Base-by-base conservation (phyloP, 2,888 invertebrate genomes). In the Lysandra coridon region DNA sequence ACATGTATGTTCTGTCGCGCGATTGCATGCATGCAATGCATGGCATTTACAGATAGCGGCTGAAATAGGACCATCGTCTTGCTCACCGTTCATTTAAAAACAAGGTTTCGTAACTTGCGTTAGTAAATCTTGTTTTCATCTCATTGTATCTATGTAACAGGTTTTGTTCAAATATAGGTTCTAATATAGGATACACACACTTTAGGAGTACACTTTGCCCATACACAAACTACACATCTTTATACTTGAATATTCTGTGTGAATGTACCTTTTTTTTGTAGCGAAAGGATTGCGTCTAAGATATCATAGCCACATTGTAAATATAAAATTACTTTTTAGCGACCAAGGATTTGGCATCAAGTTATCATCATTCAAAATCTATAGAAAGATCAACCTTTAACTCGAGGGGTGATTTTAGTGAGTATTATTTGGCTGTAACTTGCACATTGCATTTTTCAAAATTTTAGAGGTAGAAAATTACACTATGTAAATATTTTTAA, bases 351-450 rank as follows among this genome's bases (percentile, higher is more conserved):
- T 85, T 90, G 82, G 82, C 89, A 1, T 84, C 90, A 60, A 88
- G 85, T 81, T 93, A 93, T 83, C 89, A 84, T 23, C 85, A 92
- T 83, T 90, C 94, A 53, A 95, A 95, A 86, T 95, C 95, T 2
- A 94, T 95, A 80, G 95, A 95, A 84, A 87, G 94, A 80, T 95
- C 95, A 0, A 93, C 94, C 79, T 95, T 95, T 82, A 94, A 90
- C 82, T 90, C 93, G 17, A 88, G 91, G 85, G 88, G 87, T 81
- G 93, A 94, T 78, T 92, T 89, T 82, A 86, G 93, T 93, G 85
- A 92, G 92, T 91, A 82, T 40, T 75, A 79, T 79, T 78, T 75
- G 74, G 40, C 74, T 23, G 40, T 74, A 73, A 69, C 69, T 78
- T 78, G 78, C 78, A 40, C 14, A 60, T 37, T 78, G 57, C 73